phyloP scores from a whole-genome alignment of 2,888 invertebrate species.

The Heteropelma amictum region DNA sequence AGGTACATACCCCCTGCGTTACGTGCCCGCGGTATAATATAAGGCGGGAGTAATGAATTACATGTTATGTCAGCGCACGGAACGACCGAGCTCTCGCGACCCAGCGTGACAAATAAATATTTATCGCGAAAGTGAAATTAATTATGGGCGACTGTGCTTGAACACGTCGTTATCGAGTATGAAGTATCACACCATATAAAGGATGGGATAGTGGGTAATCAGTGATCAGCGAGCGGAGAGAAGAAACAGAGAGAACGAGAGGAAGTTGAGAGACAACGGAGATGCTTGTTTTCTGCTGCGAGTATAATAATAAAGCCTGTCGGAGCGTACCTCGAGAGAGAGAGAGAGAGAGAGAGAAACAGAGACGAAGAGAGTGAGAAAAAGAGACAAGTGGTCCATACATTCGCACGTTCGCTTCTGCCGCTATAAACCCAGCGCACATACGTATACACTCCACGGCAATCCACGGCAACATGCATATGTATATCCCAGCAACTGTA shows the following conservation, averaged over 20 bases:
- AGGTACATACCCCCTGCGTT: too few relatives aligned
- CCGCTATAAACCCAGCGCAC: constrained; percentile 25
- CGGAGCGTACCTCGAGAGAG: too few relatives aligned
- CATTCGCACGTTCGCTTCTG: constrained; percentile 6
- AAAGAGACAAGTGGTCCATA: constrained; percentile 23
- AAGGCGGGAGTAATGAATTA: constrained; percentile 43
- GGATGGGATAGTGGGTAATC: constrained; percentile 28
- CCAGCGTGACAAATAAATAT: constrained; percentile 53
- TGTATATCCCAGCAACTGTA: not conserved
- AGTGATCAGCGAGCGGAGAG: constrained; percentile 18
- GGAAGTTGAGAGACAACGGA: constrained; percentile 31
- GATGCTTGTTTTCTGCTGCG: constrained; percentile 27
- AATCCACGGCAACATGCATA: not conserved
- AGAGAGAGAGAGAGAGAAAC: too few relatives aligned
- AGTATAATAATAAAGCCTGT: constrained; percentile 10
- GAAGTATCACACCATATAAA: constrained; percentile 28
- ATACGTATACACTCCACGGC: not conserved
- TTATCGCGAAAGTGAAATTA: constrained; percentile 61
- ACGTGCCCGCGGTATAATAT: constrained; percentile 2
- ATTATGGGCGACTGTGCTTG: constrained; percentile 53
- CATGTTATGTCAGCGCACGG: constrained; percentile 39
- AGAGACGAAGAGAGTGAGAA: too few relatives aligned
- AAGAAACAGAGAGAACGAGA: constrained; percentile 26
- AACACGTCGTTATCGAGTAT: constrained; percentile 46
- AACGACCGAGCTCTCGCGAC: constrained; percentile 39